These are phyloP conservation scores for Xanthia icteritia DNA, from an alignment of 2,888 invertebrate species.

Conservation along the genomic window DNA sequence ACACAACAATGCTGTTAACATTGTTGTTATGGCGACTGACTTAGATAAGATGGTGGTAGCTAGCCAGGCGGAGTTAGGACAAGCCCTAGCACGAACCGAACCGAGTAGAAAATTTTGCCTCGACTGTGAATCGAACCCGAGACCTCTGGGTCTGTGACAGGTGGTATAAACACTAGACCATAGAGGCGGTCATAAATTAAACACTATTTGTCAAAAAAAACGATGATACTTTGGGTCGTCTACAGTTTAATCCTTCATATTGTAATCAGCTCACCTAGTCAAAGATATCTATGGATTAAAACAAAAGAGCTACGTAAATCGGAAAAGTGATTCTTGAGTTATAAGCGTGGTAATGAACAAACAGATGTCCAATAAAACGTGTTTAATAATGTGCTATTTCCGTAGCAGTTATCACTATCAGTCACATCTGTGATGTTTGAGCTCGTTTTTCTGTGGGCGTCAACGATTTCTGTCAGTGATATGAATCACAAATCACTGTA, in stretches of 20 bases:
- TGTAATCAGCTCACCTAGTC: not conserved
- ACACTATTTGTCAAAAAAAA: not conserved
- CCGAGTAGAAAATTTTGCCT: too few species aligned
- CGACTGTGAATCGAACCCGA: too few species aligned
- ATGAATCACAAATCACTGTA: slow-evolving; percentile 50
- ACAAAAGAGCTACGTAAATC: not conserved
- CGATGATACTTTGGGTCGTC: not conserved
- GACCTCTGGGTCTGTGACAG: too few species aligned
- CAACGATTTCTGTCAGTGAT: slow-evolving; percentile 24
- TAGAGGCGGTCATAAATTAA: too few species aligned
- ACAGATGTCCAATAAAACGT: not conserved
- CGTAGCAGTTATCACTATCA: slow-evolving; percentile 27
- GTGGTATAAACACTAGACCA: too few species aligned
- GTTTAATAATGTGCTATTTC: slow-evolving; percentile 6
- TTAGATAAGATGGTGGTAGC: too few species aligned
- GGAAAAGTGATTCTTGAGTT: slow-evolving; percentile 3
- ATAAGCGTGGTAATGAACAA: not conserved
- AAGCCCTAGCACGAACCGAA: too few species aligned
- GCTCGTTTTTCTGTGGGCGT: slow-evolving; percentile 65
- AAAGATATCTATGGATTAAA: not conserved
- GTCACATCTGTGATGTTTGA: slow-evolving; percentile 51
- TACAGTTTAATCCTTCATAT: too few species aligned
- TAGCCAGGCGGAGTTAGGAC: too few species aligned
- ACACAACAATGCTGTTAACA: too few species aligned
- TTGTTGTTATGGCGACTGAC: too few species aligned